A percentile compares a stretch with the other conserved stretches of the same genome.
These are phyloP conservation scores for Gila robusta DNA, from an alignment of 2,797 vertebrate genomes.

Conservation along the genomic window DNA sequence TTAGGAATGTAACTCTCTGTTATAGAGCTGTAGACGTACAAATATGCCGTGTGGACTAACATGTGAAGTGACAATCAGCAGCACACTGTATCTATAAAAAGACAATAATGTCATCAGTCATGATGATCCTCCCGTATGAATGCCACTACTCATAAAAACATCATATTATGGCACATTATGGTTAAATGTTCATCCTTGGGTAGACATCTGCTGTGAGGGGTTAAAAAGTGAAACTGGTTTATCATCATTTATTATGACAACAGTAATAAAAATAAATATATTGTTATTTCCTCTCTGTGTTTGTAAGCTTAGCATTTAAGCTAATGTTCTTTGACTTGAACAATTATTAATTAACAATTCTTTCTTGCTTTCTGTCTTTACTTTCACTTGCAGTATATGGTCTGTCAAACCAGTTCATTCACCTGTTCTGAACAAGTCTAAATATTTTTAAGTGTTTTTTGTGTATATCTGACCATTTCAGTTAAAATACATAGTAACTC, in stretches of 20 bases:
- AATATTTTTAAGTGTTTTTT: background rate
- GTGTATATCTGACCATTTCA: background rate
- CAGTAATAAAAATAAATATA: background rate
- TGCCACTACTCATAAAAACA: background rate
- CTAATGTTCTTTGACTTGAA: background rate
- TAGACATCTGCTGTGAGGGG: background rate
- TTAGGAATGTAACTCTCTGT: background rate
- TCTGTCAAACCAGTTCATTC: background rate
- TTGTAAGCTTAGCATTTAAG: background rate
- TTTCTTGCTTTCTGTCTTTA: background rate
- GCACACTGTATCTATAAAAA: background rate
- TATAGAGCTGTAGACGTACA: background rate
- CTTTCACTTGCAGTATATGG: background rate
- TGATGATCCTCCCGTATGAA: background rate
- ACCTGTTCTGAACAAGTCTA: background rate
- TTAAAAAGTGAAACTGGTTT: background rate
- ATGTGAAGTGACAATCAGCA: background rate
- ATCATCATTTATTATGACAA: background rate
- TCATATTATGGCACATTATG: background rate
- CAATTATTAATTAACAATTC: background rate
- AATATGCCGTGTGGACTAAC: background rate
- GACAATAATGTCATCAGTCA: background rate
- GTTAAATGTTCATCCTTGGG: background rate
- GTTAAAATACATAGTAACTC: background rate
- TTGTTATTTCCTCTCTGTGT: background rate